phyloP scores from a whole-genome alignment of 2,888 invertebrate species.

The Lithophane leautieri region DNA sequence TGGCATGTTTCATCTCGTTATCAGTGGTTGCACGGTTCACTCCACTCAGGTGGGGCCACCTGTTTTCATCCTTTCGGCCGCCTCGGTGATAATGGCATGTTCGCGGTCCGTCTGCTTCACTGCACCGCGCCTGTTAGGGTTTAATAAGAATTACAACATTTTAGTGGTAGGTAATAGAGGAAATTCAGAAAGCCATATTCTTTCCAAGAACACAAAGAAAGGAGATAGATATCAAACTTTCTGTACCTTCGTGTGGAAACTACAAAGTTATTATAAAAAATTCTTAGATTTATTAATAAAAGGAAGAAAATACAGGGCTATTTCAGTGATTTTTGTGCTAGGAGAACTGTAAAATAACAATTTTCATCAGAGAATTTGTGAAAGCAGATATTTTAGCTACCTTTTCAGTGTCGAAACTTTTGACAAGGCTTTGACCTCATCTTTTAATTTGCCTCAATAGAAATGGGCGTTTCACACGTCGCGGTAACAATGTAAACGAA shows the following conservation, averaged over 20 bases:
- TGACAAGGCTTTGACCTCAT: not conserved
- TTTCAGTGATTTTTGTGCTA: not conserved
- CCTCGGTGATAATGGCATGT: constrained; percentile 57
- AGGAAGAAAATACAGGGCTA: not conserved
- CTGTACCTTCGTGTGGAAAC: not conserved
- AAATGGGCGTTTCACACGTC: constrained; percentile 55
- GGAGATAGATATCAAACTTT: not conserved
- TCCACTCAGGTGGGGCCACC: constrained; percentile 62
- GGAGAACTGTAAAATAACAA: not conserved
- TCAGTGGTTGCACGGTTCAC: constrained; percentile 62
- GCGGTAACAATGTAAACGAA: constrained; percentile 65
- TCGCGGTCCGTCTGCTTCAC: constrained; percentile 44
- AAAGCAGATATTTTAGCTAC: not conserved
- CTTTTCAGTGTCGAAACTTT: not conserved
- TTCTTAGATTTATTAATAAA: not conserved
- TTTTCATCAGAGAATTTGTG: not conserved
- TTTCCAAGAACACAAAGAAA: not conserved
- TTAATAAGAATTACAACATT: constrained; percentile 54
- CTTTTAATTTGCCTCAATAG: constrained; percentile 49
- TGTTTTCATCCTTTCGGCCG: constrained; percentile 61
- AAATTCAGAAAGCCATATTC: not conserved
- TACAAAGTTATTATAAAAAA: not conserved
- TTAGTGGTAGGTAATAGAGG: constrained; percentile 43
- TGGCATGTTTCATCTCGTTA: constrained; percentile 63
- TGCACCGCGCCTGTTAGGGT: constrained; percentile 43